phyloP scores from a whole-genome alignment of 1,140 invertebrate genomes.

The Caenorhabditis elegans region WBcel235 BX284602.5:6580501-6581000 shows the following conservation, averaged over 20 bases:
- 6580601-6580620: conserved; percentile 93
- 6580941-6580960: conserved; percentile 41
- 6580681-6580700: conserved; percentile 98
- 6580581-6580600: conserved; percentile 72
- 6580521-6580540: conserved; percentile 71
- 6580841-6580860: no score
- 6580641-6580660: not conserved
- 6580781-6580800: conserved; percentile 55
- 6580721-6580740: not conserved
- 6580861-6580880: no score
- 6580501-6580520: no score
- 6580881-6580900: conserved; percentile 42
- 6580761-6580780: conserved; percentile 57
- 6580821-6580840: conserved; percentile 30
- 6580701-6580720: conserved; percentile 77
- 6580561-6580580: conserved; percentile 79
- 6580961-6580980: conserved; percentile 43
- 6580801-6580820: conserved; percentile 48
- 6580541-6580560: conserved; percentile 87
- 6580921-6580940: conserved; percentile 57
- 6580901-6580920: conserved; percentile 51
- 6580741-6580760: conserved; percentile 35
- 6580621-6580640: conserved; percentile 83
- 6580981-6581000: not conserved
- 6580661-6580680: conserved; percentile 52